Evolutionary conservation across 1,140 invertebrate genomes (phyloP).

Genomic region (Aradophagus sp.): DNA sequence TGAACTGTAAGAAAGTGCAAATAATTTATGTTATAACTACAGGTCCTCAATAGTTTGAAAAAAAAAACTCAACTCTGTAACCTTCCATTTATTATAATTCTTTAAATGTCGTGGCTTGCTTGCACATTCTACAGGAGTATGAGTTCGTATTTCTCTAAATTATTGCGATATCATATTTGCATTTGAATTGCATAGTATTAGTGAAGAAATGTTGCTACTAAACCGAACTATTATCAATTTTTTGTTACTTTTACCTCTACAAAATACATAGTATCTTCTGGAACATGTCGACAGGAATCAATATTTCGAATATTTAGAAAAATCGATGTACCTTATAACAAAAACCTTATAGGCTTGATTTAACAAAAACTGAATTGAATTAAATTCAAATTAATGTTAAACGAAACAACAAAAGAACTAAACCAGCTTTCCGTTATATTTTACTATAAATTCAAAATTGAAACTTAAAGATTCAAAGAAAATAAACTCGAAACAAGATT

Average conservation of each 20-base stretch:
- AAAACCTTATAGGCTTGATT: too few species aligned
- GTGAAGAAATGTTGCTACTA: neutral
- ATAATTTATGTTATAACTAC: constrained; percentile 54
- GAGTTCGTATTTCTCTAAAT: constrained; percentile 8
- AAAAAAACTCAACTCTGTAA: constrained; percentile 62
- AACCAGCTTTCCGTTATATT: too few species aligned
- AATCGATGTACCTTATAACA: too few species aligned
- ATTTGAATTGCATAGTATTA: neutral
- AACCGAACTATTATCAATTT: constrained; percentile 13
- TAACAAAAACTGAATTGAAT: too few species aligned
- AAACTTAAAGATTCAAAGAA: too few species aligned
- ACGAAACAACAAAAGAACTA: too few species aligned
- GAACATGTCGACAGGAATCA: too few species aligned
- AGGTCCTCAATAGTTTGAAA: constrained; percentile 60
- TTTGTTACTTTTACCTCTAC: constrained; percentile 1
- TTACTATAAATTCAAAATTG: too few species aligned
- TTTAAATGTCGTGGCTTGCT: constrained; percentile 57
- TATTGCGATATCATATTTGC: neutral
- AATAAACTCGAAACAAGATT: too few species aligned
- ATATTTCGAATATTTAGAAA: too few species aligned
- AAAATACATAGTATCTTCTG: too few species aligned
- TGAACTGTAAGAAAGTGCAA: constrained; percentile 45
- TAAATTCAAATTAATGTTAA: too few species aligned
- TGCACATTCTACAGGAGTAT: constrained; percentile 57
- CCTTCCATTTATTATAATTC: constrained; percentile 61